Conservation (phyloP, 2,888 invertebrate genomes). For the Glaucopsyche alexis region DNA sequence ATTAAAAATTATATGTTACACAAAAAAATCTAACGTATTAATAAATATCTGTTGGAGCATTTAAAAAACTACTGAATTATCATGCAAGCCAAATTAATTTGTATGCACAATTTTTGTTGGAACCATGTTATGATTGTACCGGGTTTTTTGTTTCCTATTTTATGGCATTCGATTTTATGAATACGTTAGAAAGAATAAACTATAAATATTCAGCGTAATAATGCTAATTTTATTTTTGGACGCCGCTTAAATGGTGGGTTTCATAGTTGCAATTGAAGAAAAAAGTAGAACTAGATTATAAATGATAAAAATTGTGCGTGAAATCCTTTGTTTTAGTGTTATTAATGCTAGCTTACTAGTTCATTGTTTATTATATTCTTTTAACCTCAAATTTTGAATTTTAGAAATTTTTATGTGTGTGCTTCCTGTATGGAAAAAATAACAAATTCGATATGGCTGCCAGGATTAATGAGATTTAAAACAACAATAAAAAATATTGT, state of each 20-base stretch:
- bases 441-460: slow-evolving; percentile 29
- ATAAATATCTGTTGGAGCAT: no score
- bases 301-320: slow-evolving; percentile 64
- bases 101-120: no score
- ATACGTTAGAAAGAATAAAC: neutral
- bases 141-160: neutral
- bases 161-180: neutral
- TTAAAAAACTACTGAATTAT: no score
- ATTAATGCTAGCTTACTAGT: slow-evolving; percentile 59
- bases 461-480: neutral
- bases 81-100: no score
- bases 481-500: neutral
- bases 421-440: slow-evolving; percentile 66
- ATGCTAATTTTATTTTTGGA: slow-evolving; percentile 62
- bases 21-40: no score
- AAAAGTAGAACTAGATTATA: slow-evolving; percentile 81
- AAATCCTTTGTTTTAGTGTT: slow-evolving; percentile 43
- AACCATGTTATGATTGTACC: neutral
- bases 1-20: no score
- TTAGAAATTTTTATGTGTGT: slow-evolving; percentile 51
- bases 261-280: slow-evolving; percentile 78
- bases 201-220: slow-evolving; percentile 32
- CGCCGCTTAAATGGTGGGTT: slow-evolving; percentile 79
- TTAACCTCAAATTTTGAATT: slow-evolving; percentile 31
- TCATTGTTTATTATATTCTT: slow-evolving; percentile 39